phyloP scores from a whole-genome alignment of 2,113 vertebrate genomes.

The Hystrix brachyura region DNA sequence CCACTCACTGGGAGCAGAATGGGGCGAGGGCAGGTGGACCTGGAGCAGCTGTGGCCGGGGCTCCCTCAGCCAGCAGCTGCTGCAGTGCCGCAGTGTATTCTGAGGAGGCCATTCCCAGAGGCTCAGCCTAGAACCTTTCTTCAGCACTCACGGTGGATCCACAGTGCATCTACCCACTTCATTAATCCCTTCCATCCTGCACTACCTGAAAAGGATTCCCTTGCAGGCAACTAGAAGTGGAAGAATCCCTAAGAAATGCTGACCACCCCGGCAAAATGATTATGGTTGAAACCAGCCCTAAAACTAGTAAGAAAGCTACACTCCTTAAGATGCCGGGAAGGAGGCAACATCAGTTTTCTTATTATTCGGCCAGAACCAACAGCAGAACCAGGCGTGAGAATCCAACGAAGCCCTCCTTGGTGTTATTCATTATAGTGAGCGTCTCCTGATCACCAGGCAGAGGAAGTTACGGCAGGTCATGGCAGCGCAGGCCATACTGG shows the following conservation, averaged over 20 bases:
- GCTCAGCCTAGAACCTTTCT: neutral
- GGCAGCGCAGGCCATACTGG: neutral
- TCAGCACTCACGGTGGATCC: neutral
- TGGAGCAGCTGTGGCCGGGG: accelerated
- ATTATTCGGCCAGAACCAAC: neutral
- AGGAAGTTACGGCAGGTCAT: neutral
- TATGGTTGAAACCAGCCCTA: neutral
- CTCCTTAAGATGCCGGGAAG: neutral
- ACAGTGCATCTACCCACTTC: neutral
- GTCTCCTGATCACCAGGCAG: neutral
- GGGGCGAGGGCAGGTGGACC: neutral
- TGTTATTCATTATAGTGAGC: neutral
- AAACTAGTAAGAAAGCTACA: neutral
- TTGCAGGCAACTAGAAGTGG: neutral
- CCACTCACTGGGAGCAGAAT: neutral
- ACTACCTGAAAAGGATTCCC: neutral
- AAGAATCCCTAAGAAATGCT: neutral
- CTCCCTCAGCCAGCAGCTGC: neutral
- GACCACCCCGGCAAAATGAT: neutral
- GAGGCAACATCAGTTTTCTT: neutral
- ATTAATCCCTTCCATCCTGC: neutral
- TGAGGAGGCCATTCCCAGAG: neutral
- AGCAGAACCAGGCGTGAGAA: neutral
- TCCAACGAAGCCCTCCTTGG: neutral
- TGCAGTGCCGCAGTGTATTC: neutral